These are phyloP conservation scores for Todiramphus chloris DNA, from an alignment of 2,113 vertebrate species.

Conservation along the genomic window DNA sequence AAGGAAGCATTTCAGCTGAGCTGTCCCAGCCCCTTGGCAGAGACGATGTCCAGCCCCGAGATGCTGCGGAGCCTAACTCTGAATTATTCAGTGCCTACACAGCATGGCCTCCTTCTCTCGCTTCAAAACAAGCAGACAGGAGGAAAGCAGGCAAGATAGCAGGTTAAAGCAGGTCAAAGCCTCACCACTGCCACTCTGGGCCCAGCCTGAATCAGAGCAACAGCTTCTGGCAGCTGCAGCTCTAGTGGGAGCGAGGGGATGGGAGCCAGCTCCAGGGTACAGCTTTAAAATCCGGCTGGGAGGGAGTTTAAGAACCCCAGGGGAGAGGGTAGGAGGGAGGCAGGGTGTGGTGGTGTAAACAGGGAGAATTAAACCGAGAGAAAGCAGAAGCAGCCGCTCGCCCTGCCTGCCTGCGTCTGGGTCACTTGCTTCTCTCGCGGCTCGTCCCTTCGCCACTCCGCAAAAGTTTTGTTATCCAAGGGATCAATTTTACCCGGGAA, in stretches of 20 bases:
- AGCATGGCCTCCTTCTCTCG: background rate
- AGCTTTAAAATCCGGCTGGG: background rate
- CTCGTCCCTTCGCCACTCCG: background rate
- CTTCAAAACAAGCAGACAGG: background rate
- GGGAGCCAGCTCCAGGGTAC: background rate
- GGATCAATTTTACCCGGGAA: conserved; percentile 54
- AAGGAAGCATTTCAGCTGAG: background rate
- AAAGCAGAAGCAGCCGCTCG: background rate
- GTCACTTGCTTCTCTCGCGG: background rate
- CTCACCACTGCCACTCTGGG: background rate
- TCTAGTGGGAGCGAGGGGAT: background rate
- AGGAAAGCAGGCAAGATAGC: background rate
- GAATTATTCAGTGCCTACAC: conserved; percentile 58
- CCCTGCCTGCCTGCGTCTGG: background rate
- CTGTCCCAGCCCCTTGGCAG: background rate
- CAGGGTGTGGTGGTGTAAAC: background rate
- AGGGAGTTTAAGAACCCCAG: background rate
- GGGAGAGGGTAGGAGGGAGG: background rate
- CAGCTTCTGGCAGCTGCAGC: background rate
- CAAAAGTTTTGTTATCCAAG: background rate
- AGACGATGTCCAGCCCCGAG: background rate
- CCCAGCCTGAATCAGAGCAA: background rate
- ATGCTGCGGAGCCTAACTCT: background rate
- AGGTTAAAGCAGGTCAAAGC: conserved; percentile 18
- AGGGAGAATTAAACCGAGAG: background rate